phyloP scores from a whole-genome alignment of 2,113 vertebrate genomes.

The Dromaius novaehollandiae region DNA sequence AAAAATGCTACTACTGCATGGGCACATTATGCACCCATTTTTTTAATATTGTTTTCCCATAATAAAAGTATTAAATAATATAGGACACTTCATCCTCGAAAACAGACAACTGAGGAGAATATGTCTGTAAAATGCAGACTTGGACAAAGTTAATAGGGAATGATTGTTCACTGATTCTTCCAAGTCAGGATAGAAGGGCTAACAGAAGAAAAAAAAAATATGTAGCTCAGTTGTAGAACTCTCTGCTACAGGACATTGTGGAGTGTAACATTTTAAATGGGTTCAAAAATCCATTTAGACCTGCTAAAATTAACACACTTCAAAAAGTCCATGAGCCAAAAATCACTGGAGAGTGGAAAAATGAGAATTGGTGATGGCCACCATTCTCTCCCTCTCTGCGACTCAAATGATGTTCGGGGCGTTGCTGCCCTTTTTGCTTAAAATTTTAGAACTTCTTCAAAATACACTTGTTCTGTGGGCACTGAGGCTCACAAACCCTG shows the following conservation, averaged over 20 bases:
- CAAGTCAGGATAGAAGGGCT: neutral
- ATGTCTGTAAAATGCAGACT: neutral
- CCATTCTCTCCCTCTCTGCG: no score
- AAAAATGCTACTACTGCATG: neutral
- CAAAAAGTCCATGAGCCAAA: neutral
- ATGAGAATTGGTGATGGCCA: neutral
- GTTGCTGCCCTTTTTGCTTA: neutral
- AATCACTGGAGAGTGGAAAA: no score
- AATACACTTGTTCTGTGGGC: neutral
- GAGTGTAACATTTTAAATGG: neutral
- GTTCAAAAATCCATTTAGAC: neutral
- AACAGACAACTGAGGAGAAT: neutral
- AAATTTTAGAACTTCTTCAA: neutral
- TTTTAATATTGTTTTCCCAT: neutral
- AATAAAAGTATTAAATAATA: neutral
- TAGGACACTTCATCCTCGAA: neutral
- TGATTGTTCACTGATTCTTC: neutral
- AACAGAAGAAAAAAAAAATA: neutral
- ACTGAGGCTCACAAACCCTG: neutral
- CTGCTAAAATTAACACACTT: neutral
- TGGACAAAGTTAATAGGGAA: neutral
- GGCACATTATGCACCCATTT: neutral
- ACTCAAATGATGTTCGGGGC: neutral
- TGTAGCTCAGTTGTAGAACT: neutral
- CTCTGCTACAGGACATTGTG: neutral